A percentile compares a stretch with the other conserved stretches of the same genome.
These are phyloP conservation scores for Drosophila aldrichi DNA, from an alignment of 2,888 invertebrate species.

Conservation along the genomic window DNA sequence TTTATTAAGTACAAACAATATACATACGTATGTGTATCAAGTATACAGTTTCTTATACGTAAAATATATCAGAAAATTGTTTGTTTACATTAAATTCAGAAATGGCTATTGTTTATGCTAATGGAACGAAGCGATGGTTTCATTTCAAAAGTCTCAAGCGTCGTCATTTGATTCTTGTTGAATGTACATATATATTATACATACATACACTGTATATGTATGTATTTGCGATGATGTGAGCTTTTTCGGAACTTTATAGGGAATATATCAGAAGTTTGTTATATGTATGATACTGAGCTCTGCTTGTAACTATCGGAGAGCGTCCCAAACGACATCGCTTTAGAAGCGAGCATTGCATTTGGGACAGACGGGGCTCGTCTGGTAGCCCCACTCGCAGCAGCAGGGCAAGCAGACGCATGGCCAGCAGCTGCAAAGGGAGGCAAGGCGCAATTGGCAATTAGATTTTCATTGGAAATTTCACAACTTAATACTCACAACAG, in stretches of 20 bases:
- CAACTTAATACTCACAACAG: slow-evolving; percentile 36
- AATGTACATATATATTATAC: background rate
- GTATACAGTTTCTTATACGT: background rate
- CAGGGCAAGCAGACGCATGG: slow-evolving; percentile 65
- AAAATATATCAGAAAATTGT: background rate
- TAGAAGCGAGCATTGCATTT: slow-evolving; percentile 63
- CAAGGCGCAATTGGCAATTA: background rate
- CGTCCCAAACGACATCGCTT: background rate
- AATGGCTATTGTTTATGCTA: slow-evolving; percentile 5
- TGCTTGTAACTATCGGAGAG: background rate
- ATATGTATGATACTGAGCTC: background rate
- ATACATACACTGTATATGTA: background rate
- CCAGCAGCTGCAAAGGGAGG: slow-evolving; percentile 45
- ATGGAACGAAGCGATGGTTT: slow-evolving; percentile 5
- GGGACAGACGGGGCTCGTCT: slow-evolving; percentile 56
- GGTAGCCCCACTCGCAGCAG: slow-evolving; percentile 62
- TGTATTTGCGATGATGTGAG: background rate
- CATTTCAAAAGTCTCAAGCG: background rate
- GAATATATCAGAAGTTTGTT: background rate
- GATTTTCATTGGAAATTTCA: background rate
- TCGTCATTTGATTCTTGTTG: background rate
- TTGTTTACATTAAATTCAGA: background rate
- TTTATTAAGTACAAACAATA: background rate
- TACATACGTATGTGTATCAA: background rate
- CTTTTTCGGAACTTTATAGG: background rate